Conservation (phyloP, 2,113 vertebrate species). For the Pseudorhombus dupliciocellatus region DNA sequence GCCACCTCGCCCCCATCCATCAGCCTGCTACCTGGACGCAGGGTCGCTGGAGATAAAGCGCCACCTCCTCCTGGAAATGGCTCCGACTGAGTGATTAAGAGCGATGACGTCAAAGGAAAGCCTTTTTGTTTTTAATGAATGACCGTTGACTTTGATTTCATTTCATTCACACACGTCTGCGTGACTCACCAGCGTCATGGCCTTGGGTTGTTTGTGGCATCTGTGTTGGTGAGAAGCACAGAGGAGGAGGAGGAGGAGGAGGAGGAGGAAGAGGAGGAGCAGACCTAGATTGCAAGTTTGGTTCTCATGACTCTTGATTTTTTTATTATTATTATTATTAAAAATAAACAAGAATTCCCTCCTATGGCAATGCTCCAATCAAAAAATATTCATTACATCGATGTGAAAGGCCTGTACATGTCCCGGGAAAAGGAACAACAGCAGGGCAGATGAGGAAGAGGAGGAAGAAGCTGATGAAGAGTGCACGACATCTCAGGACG, state of each 20-base stretch:
- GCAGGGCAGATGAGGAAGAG: neutral
- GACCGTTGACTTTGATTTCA: constrained; percentile 26
- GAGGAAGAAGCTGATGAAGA: too few relatives aligned
- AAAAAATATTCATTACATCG: too few relatives aligned
- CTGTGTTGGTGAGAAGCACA: constrained; percentile 38
- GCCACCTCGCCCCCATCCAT: constrained; percentile 38
- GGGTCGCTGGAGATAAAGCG: constrained; percentile 30
- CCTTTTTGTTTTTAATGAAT: constrained; percentile 14
- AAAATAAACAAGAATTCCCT: too few relatives aligned
- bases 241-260: constrained; percentile 20
- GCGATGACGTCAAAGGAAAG: constrained; percentile 60
- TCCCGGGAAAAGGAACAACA: too few relatives aligned
- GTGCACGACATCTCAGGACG: neutral
- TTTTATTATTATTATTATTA: too few relatives aligned
- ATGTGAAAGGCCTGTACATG: too few relatives aligned
- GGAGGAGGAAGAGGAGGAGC: constrained; percentile 27
- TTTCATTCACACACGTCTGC: constrained; percentile 33
- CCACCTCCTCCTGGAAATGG: constrained; percentile 49
- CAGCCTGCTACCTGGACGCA: constrained; percentile 48
- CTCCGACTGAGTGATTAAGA: constrained; percentile 65
- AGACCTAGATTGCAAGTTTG: too few relatives aligned
- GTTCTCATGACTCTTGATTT: too few relatives aligned
- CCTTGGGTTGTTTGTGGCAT: constrained; percentile 48
- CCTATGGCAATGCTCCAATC: too few relatives aligned
- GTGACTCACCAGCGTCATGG: constrained; percentile 58